phyloP scores from a whole-genome alignment of 1,140 invertebrate species.

The Coptotermes formosanus region DNA sequence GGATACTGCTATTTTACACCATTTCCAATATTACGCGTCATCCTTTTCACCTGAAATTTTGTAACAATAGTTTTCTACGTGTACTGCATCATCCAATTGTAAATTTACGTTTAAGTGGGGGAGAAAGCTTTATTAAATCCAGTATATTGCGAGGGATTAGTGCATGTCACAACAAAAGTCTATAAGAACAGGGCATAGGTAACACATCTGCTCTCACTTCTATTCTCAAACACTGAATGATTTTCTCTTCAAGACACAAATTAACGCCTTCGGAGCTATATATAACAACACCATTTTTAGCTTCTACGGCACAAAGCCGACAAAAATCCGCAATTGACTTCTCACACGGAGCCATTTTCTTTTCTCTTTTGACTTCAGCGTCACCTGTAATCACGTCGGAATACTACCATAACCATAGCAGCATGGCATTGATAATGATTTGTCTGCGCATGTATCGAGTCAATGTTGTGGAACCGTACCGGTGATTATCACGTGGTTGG shows the following conservation, averaged over 20 bases:
- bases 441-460: no score
- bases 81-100: not conserved
- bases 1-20: not conserved
- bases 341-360: conserved; percentile 30
- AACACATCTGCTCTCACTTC: conserved; percentile 23
- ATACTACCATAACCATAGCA: not conserved
- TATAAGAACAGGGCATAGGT: no score
- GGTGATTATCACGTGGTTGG: no score
- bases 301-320: conserved; percentile 33
- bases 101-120: not conserved
- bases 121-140: not conserved
- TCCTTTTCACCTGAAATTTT: not conserved
- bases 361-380: not conserved
- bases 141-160: not conserved
- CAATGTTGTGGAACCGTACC: no score
- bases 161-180: not conserved
- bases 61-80: not conserved
- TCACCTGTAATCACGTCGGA: not conserved
- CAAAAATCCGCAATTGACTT: conserved; percentile 27
- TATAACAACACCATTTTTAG: conserved; percentile 31
- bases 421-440: not conserved
- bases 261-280: conserved; percentile 28
- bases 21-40: not conserved
- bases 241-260: conserved; percentile 32
- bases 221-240: conserved; percentile 30